Evolutionary conservation across 1,140 invertebrate genomes (phyloP), one percentile per base, ranked within the genome.

Genomic region (Rhyzopertha dominica): DNA sequence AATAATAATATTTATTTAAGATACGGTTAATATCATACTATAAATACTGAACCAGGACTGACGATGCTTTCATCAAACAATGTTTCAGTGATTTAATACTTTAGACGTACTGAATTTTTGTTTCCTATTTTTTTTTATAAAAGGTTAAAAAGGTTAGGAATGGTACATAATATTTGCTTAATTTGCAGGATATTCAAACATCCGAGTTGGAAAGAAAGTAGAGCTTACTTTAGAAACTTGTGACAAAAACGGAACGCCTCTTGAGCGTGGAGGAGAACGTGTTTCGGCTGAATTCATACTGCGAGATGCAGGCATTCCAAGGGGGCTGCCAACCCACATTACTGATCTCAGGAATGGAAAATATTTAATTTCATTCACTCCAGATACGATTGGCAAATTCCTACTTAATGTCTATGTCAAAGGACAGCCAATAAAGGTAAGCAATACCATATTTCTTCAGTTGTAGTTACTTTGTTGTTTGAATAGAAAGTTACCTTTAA

Each of bases 361-460:
- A 17, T 83, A 82, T 61, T 54, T 59, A 7, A 63, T 84, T 5
- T 58, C 65, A 1, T 75, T 84, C 43, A 69, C 71, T 0, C 76
- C 81, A 4, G 74, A 77, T 41, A 62, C 69, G 4, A 68, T 79
- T n/a, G 79, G 79, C 2, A 70, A 72, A 5, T 66, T 81, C 13
- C 61, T 75, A 20, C 60, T 83, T 2, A 74, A 72, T 17, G 69
- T 82, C 28, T 75, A 69, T 5, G 66, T 82, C 1, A 76, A 80
- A 54, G 75, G 77, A n/a, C 72, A 73, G 35, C 74, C 75, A 5
- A 75, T 82, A 26, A 76, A 79, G 65, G 77, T 78, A 64, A 57
- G 28, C 18, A 35, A 40, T 29, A n/a, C n/a, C n/a, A n/a, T n/a
- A n/a, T n/a, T n/a, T n/a, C n/a, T n/a, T n/a, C n/a, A n/a, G n/a